Base-by-base conservation (phyloP, 1,140 invertebrate species). In the Probaryconus sp. region DNA sequence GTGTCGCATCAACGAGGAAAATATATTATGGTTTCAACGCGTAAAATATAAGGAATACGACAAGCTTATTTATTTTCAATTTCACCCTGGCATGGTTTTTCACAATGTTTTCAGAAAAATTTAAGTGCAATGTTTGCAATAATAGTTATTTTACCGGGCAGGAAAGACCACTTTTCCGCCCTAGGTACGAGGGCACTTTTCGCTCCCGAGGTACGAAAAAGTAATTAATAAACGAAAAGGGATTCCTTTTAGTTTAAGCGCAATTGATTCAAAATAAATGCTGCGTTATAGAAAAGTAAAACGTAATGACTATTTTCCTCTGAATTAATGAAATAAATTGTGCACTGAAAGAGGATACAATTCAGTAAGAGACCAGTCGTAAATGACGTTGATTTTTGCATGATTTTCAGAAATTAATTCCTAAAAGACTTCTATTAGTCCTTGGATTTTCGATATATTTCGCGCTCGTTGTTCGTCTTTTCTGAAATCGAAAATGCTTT, bases 21-120 rank as follows among this genome's bases (percentile, higher is more conserved):
- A 55, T 42, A 37, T 42, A 55, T 55, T 55, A 42, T 26, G 20
- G 13, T 16, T 53, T 40, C 21, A 17, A 5, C 5, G 9, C 31
- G 9, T 1, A 4, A 42, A 56, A 42, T 56, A 56, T 20, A 56
- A 43, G 20, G 65, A 72, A 72, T 69, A 77, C n/a, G n/a, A n/a
- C 53, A 33, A 55, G 51, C 63, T 68, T 61, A 67, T 64, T 53
- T 55, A 63, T 42, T 48, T 65, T 21, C 33, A 30, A 65, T 40
- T 43, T 33, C 21, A 43, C n/a, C 17, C 28, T 35, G 60, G 51
- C 26, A 28, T 18, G 21, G 21, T 42, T 48, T n/a, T n/a, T 31
- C n/a, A 40, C 16, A 13, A 28, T 31, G 26, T 16, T 20, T n/a
- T 2, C 4, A 2, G 31, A 48, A 48, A 47, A 50, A 33, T 47